Conservation (phyloP, 2,113 vertebrate species). For the Bubo scandiacus region DNA sequence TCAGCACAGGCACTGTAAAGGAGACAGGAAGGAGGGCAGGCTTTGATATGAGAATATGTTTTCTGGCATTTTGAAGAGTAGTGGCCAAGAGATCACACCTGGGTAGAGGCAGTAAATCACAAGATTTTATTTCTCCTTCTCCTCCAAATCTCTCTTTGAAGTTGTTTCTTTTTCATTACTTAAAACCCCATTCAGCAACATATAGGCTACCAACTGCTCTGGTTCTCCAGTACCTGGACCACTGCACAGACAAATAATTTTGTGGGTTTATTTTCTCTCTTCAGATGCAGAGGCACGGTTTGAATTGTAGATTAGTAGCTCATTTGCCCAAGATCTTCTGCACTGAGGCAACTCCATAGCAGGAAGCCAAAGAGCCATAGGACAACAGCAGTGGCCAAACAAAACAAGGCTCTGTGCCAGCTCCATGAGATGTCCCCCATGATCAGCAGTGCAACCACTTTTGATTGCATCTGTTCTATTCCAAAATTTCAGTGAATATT, state of each 20-base stretch:
- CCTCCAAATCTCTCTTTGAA: neutral
- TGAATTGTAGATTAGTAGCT: neutral
- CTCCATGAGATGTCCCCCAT: neutral
- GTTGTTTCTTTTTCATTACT: neutral
- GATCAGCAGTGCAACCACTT: neutral
- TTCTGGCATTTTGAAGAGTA: neutral
- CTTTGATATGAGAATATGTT: neutral
- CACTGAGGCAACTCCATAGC: neutral
- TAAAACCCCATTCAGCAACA: neutral
- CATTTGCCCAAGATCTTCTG: neutral
- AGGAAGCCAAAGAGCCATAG: constrained; percentile 15
- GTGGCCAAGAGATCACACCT: neutral
- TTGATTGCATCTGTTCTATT: neutral
- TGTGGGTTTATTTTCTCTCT: neutral
- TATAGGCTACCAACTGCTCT: neutral
- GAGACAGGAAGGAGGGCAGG: neutral
- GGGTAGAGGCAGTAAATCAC: neutral
- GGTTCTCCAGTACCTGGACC: neutral
- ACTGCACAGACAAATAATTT: neutral
- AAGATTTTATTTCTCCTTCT: neutral
- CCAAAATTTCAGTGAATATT: neutral
- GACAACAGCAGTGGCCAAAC: neutral
- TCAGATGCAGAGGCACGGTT: neutral
- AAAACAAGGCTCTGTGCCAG: neutral
- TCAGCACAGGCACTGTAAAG: neutral